phyloP scores from a whole-genome alignment of 1,140 invertebrate genomes.

The Diorhabda sublineata region DNA sequence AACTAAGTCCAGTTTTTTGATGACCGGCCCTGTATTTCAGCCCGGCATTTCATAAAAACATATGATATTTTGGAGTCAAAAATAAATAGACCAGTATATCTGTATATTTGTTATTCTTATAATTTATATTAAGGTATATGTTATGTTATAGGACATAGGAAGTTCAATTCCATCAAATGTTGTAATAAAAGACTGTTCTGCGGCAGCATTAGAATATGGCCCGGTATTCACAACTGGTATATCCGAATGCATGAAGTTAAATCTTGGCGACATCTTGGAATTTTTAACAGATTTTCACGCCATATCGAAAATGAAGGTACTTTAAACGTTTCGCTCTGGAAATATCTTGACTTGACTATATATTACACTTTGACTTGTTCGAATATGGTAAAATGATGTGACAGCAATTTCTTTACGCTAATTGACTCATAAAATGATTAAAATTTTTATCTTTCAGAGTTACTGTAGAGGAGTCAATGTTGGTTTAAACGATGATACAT shows the following conservation, averaged over 20 bases:
- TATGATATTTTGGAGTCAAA: neutral
- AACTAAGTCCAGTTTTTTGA: too few relatives aligned
- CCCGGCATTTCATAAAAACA: neutral
- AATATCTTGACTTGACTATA: too few relatives aligned
- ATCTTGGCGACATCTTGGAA: slow-evolving; percentile 91
- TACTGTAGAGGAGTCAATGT: slow-evolving; percentile 73
- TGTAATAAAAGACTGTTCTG: slow-evolving; percentile 40
- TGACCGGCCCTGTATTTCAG: too few relatives aligned
- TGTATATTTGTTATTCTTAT: neutral
- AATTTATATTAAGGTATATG: neutral
- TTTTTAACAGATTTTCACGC: slow-evolving; percentile 96
- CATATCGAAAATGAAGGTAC: slow-evolving; percentile 92
- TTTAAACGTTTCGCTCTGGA: too few relatives aligned
- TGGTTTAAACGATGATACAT: slow-evolving; percentile 89
- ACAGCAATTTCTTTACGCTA: too few relatives aligned
- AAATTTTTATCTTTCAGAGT: slow-evolving; percentile 55
- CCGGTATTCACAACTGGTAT: slow-evolving; percentile 75
- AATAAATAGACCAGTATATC: neutral
- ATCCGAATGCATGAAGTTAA: slow-evolving; percentile 87
- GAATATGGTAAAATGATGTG: too few relatives aligned
- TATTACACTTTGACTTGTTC: too few relatives aligned
- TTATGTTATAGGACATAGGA: slow-evolving; percentile 64
- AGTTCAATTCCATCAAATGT: slow-evolving; percentile 45
- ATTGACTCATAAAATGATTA: too few relatives aligned
- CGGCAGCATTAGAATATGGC: slow-evolving; percentile 48